These are phyloP conservation scores for Propithecus deckenii DNA, from an alignment of 2,797 vertebrate species.

Conservation along the genomic window DNA sequence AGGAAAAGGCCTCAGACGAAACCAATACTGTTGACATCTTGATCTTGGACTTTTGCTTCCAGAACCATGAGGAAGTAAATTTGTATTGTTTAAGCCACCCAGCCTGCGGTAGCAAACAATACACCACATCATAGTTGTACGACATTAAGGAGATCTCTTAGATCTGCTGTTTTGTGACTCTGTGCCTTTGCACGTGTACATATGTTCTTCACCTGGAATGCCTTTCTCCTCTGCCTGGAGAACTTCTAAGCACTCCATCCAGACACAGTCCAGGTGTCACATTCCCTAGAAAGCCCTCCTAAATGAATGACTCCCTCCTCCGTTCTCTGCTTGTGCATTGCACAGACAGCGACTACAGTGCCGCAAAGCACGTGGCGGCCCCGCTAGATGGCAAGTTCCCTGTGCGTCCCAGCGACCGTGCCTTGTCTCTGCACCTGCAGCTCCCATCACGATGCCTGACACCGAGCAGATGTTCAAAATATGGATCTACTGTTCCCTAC, in stretches of 20 bases:
- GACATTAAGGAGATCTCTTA: not conserved
- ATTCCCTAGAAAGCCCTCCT: not conserved
- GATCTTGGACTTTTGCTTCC: not conserved
- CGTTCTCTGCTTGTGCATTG: not conserved
- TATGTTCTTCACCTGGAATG: not conserved
- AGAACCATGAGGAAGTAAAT: not conserved
- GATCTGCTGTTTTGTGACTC: not conserved
- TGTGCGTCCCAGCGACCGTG: fast-evolving
- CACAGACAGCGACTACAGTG: not conserved
- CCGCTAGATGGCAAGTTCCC: not conserved
- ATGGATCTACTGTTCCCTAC: not conserved
- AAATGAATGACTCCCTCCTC: not conserved
- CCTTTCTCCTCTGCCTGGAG: not conserved
- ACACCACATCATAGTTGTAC: not conserved
- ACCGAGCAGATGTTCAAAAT: not conserved
- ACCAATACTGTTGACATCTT: not conserved
- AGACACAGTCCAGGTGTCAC: not conserved
- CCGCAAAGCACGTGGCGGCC: fast-evolving
- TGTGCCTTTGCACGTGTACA: not conserved
- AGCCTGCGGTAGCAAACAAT: not conserved
- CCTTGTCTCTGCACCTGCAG: not conserved
- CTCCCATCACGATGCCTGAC: not conserved
- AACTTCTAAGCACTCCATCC: not conserved
- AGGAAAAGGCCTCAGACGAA: not conserved
- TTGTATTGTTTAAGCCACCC: not conserved